phyloP scores from a whole-genome alignment of 2,797 vertebrate species.

The Babyrousa celebensis region DNA sequence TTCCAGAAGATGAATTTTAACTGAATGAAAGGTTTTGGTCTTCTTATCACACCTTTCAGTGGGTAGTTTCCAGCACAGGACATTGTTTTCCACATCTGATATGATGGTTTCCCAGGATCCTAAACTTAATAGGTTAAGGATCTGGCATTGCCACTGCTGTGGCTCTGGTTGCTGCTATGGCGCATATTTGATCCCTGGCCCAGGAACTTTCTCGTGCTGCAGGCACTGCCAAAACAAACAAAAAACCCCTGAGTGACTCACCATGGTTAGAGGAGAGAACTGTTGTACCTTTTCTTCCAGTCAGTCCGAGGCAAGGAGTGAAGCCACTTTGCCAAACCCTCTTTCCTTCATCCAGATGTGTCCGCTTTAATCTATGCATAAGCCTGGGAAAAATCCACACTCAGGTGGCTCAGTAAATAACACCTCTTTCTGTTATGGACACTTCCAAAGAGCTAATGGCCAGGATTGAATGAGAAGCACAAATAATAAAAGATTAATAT shows the following conservation, averaged over 20 bases:
- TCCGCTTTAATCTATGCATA: background rate
- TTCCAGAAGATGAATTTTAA: constrained; percentile 53
- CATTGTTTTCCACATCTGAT: background rate
- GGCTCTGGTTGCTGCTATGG: no score
- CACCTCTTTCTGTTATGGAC: background rate
- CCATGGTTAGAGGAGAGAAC: background rate
- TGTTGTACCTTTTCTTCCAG: background rate
- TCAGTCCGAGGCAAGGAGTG: background rate
- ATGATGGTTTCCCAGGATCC: background rate
- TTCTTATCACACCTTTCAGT: background rate
- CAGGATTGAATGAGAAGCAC: background rate
- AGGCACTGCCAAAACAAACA: no score
- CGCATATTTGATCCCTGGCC: no score
- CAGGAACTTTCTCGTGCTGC: no score
- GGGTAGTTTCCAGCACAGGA: constrained; percentile 48
- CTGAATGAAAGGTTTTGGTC: constrained; percentile 13
- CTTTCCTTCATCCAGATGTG: background rate
- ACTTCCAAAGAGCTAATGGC: constrained; percentile 9
- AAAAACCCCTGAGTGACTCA: background rate
- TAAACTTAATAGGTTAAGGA: background rate
- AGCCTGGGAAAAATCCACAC: background rate
- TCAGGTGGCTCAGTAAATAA: background rate
- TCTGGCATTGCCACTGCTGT: no score
- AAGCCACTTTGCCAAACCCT: background rate
- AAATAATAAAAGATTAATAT: constrained; percentile 3